phyloP scores from a whole-genome alignment of 2,888 invertebrate genomes.

The Pandemis cinnamomeana region DNA sequence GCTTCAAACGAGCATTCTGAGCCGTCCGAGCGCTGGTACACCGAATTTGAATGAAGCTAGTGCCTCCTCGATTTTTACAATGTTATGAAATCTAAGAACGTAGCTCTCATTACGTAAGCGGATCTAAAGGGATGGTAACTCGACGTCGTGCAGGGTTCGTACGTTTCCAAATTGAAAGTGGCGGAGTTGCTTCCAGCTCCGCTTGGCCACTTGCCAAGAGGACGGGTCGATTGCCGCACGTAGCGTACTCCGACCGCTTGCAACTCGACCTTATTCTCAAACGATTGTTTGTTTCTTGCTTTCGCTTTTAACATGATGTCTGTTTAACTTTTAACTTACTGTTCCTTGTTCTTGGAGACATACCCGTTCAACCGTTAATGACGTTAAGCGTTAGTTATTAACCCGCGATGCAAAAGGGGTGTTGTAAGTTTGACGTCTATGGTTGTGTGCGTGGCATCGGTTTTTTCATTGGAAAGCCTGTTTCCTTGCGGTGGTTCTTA shows the following conservation, averaged over 20 bases:
- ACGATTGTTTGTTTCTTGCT: conserved; percentile 39
- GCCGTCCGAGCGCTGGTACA: neutral
- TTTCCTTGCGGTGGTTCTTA: too few species aligned
- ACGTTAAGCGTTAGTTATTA: too few species aligned
- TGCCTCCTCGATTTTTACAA: neutral
- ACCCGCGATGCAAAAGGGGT: too few species aligned
- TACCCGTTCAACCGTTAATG: too few species aligned
- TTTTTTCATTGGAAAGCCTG: too few species aligned
- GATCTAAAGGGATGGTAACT: conserved; percentile 22
- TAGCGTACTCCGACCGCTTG: conserved; percentile 43
- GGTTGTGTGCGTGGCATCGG: too few species aligned
- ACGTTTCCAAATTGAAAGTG: conserved; percentile 63
- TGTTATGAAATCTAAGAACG: conserved; percentile 21
- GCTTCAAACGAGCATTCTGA: neutral
- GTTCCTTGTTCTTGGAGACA: too few species aligned
- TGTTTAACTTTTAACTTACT: neutral
- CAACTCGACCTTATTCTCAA: conserved; percentile 45
- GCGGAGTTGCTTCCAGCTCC: conserved; percentile 54
- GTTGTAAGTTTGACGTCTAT: too few species aligned
- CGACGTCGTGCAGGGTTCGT: conserved; percentile 57
- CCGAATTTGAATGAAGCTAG: neutral
- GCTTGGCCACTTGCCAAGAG: conserved; percentile 68
- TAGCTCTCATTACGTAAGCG: conserved; percentile 25
- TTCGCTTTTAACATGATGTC: conserved; percentile 13
- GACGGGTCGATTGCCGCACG: conserved; percentile 65